phyloP scores from a whole-genome alignment of 2,113 vertebrate genomes.

The Ceyx cyanopectus region DNA sequence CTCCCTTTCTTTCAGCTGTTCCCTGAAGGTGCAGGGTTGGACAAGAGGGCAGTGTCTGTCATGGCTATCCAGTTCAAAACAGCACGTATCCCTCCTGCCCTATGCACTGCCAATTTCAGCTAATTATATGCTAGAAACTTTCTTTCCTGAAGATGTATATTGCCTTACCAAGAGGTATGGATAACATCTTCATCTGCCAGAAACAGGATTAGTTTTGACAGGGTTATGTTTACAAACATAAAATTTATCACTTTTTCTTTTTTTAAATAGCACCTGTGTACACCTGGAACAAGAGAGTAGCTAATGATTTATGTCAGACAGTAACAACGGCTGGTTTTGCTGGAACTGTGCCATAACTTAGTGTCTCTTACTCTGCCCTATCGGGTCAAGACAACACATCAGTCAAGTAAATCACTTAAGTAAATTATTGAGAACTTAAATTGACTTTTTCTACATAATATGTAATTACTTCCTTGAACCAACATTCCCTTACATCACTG shows the following conservation, averaged over 20 bases:
- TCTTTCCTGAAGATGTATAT: slow-evolving; percentile 78
- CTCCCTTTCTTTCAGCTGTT: neutral
- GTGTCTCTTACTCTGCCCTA: slow-evolving; percentile 79
- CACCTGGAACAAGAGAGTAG: slow-evolving; percentile 78
- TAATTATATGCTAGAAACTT: slow-evolving; percentile 77
- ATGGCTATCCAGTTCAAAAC: neutral
- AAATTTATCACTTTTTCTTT: slow-evolving; percentile 61
- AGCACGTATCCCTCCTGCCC: neutral
- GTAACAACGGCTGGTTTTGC: slow-evolving; percentile 73
- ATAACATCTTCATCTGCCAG: slow-evolving; percentile 82
- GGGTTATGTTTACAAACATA: slow-evolving; percentile 80
- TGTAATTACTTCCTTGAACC: slow-evolving; percentile 74
- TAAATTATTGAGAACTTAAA: slow-evolving; percentile 71
- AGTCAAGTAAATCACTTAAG: slow-evolving; percentile 67
- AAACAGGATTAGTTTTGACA: slow-evolving; percentile 75
- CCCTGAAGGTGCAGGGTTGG: neutral
- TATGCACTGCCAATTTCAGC: neutral
- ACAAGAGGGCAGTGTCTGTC: neutral
- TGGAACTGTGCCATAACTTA: slow-evolving; percentile 80
- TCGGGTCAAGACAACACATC: slow-evolving; percentile 76
- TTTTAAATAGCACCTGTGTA: slow-evolving; percentile 73
- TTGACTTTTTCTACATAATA: slow-evolving; percentile 72
- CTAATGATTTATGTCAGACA: slow-evolving; percentile 78
- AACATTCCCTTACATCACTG: slow-evolving; percentile 64
- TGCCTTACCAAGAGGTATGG: slow-evolving; percentile 68